phyloP scores from a whole-genome alignment of 2,797 vertebrate genomes.

The Pseudomugil tenellus region DNA sequence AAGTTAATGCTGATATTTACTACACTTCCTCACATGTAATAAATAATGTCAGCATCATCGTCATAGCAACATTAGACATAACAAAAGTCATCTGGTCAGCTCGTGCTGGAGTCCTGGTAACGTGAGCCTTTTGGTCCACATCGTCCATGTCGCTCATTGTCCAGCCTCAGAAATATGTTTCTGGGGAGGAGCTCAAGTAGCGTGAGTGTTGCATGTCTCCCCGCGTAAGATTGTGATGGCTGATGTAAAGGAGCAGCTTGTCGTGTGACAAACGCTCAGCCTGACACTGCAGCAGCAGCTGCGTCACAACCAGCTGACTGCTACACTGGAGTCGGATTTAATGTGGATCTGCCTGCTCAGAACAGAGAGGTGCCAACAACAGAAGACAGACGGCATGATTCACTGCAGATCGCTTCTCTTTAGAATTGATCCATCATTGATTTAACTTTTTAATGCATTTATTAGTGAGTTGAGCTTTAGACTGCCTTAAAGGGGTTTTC shows the following conservation, averaged over 20 bases:
- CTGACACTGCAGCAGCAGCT: constrained; percentile 31
- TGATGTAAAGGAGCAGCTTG: constrained; percentile 36
- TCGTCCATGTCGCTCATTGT: constrained; percentile 40
- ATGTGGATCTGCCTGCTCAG: constrained; percentile 19
- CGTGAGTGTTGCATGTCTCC: constrained; percentile 58
- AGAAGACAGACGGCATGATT: background rate
- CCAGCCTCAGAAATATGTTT: constrained; percentile 59
- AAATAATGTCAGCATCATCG: background rate
- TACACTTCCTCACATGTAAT: constrained; percentile 13
- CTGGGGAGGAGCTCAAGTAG: constrained; percentile 28
- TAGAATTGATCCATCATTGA: constrained; percentile 27
- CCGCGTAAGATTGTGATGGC: constrained; percentile 31
- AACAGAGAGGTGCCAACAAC: background rate
- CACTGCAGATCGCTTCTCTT: background rate
- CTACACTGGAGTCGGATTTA: constrained; percentile 12
- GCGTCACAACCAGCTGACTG: constrained; percentile 61
- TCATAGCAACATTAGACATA: background rate
- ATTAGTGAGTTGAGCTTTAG: constrained; percentile 11
- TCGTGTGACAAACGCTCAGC: constrained; percentile 52
- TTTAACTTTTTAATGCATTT: constrained; percentile 8
- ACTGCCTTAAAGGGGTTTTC: constrained; percentile 13
- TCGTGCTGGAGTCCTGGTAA: constrained; percentile 31
- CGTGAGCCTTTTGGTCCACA: constrained; percentile 32
- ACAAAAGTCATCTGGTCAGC: constrained; percentile 31
- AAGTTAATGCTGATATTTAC: constrained; percentile 6